Base-by-base conservation (phyloP, 2,797 vertebrate species). In the Varecia variegata region DNA sequence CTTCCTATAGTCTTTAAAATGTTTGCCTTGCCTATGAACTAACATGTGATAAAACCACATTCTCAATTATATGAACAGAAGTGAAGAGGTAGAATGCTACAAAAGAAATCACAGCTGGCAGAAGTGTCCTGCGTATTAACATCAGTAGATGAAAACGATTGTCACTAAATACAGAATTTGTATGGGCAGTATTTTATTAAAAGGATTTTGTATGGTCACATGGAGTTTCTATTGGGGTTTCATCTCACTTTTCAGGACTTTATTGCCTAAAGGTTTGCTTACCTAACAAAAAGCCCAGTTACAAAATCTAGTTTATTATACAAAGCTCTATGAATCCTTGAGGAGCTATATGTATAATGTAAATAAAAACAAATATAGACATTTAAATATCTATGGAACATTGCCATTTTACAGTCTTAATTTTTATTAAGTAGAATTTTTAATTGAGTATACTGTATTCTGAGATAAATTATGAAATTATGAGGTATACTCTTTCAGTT, bases 311-410 rank as follows among this genome's bases (percentile, higher is more conserved):
- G 45, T 68, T 95, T 90, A 43, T 81, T 52, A 88, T 20, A 25
- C 76, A 93, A 89, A 77, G 18, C 23, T 96, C 45, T 95, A 6
- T 88, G 47, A 91, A 91, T 94, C 40, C 85, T 79, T 74, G 70
- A 96, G 38, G 71, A 67, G 25, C 52, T 89, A 25, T 67, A 67
- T 88, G 27, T 95, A 38, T 83, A 79, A 58, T 86, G 40, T 68
- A 94, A 93, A 90, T 90, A 90, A 92, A 93, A 84, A 52, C n/a
- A 89, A 92, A 90, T 97, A 65, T 3, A 94, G 88, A 95, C 70
- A 67, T 76, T 90, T 92, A 97, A 94, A n/a, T 96, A 47, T 62
- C 47, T 91, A 17, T 81, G 43, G 23, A 15, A 58, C 35, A 32
- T 93, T 83, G 27, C n/a, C 50, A 94, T 70, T 94, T 94, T 93